A percentile compares a stretch with the other conserved stretches of the same genome.
Conservation (phyloP, 2,888 invertebrate species). For the Digitonthophagus gazella region DNA sequence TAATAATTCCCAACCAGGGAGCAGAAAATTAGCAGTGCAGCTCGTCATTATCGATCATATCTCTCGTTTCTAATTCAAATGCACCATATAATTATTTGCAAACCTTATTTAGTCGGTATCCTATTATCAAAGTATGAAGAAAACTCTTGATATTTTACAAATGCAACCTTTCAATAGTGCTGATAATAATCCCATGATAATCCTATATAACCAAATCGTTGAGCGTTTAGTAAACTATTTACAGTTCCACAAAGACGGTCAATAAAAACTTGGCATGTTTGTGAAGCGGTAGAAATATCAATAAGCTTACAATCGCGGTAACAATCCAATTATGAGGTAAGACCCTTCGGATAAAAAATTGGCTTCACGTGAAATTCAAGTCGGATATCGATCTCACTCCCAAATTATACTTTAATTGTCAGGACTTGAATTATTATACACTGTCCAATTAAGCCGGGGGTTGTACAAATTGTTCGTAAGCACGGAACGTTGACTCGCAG, state of each 20-base stretch:
- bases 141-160: background rate
- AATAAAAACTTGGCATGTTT: background rate
- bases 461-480: background rate
- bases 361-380: conserved; percentile 15
- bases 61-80: background rate
- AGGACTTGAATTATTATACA: background rate
- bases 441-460: background rate
- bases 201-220: background rate
- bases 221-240: background rate
- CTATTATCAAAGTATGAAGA: background rate
- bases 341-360: conserved; percentile 9
- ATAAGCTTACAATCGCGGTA: conserved; percentile 24
- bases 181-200: background rate
- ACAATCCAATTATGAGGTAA: conserved; percentile 25
- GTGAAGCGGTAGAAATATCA: conserved; percentile 22
- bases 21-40: background rate
- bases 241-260: background rate
- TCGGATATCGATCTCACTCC: background rate
- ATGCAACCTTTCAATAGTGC: background rate
- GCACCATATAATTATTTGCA: background rate
- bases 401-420: background rate
- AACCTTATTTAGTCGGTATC: too few relatives aligned
- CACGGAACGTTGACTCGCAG: background rate
- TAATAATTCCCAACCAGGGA: background rate
- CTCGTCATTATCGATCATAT: background rate